Conservation (phyloP, 2,888 invertebrate species). For the Archips crataeganus region DNA sequence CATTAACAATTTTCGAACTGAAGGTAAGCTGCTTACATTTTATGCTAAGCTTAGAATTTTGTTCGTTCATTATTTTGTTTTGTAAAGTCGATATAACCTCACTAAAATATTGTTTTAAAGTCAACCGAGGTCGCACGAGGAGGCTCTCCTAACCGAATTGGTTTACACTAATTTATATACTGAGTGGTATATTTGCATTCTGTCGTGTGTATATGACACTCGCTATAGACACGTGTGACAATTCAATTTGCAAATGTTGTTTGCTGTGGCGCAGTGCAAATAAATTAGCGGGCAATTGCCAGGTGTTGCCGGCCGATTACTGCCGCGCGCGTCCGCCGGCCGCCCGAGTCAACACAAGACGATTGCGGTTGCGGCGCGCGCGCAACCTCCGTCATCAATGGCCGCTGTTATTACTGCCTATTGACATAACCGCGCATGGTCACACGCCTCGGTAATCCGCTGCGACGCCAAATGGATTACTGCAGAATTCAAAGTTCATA, state of each 20-base stretch:
- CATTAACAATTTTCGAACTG: conserved; percentile 11
- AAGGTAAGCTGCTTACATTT: conserved; percentile 26
- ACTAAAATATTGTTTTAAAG: conserved; percentile 27
- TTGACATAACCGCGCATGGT: not conserved
- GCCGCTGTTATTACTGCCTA: conserved; percentile 6
- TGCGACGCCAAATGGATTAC: not conserved
- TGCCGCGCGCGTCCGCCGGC: conserved; percentile 1
- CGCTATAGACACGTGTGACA: conserved; percentile 26
- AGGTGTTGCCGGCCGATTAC: conserved; percentile 38
- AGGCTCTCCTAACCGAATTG: not conserved
- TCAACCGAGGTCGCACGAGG: not conserved
- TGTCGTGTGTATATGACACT: conserved; percentile 35
- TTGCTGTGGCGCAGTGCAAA: conserved; percentile 22
- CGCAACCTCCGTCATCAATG: conserved; percentile 3
- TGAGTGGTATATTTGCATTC: conserved; percentile 30
- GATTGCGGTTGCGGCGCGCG: conserved; percentile 13
- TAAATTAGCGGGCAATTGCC: conserved; percentile 42
- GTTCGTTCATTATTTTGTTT: conserved; percentile 21
- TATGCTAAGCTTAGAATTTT: conserved; percentile 19
- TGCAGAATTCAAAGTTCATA: no score
- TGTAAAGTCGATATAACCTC: conserved; percentile 21
- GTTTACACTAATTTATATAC: conserved; percentile 24
- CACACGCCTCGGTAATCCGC: not conserved
- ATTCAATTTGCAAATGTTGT: conserved; percentile 41
- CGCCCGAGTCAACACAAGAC: conserved; percentile 12